These are phyloP conservation scores for Epinotia nisella DNA, from an alignment of 2,888 invertebrate species.

Conservation along the genomic window DNA sequence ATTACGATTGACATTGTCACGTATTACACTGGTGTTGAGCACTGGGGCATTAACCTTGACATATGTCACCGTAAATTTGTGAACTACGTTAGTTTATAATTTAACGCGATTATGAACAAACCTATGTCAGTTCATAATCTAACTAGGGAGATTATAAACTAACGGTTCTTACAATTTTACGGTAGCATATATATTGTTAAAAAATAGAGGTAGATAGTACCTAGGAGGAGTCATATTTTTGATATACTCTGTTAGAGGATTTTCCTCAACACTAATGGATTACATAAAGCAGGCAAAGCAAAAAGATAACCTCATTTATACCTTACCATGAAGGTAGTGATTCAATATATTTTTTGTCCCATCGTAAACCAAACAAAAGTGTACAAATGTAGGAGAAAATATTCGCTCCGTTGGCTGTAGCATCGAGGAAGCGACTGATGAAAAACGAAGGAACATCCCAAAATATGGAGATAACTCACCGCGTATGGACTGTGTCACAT, in stretches of 20 bases:
- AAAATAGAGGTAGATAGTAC: too few species aligned
- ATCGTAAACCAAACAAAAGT: not conserved
- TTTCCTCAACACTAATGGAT: slow-evolving; percentile 4
- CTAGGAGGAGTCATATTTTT: not conserved
- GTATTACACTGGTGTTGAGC: too few species aligned
- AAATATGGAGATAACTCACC: not conserved
- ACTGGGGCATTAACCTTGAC: too few species aligned
- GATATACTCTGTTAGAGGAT: not conserved
- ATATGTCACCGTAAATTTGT: too few species aligned
- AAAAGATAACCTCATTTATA: not conserved
- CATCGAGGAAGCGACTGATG: slow-evolving; percentile 21
- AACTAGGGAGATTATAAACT: too few species aligned
- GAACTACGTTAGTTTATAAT: too few species aligned
- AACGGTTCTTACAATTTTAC: too few species aligned
- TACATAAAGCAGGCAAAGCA: not conserved
- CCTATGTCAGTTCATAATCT: too few species aligned
- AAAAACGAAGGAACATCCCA: slow-evolving; percentile 6
- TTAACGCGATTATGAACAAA: too few species aligned
- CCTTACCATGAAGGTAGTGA: not conserved
- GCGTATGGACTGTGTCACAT: not conserved
- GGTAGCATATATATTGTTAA: too few species aligned
- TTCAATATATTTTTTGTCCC: slow-evolving; percentile 1
- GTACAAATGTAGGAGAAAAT: slow-evolving; percentile 8
- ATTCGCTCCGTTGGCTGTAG: slow-evolving; percentile 11
- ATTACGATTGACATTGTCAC: too few species aligned